Evolutionary conservation across 23 tunicate genomes (phyloP).

Genomic region (Styela clava): DNA sequence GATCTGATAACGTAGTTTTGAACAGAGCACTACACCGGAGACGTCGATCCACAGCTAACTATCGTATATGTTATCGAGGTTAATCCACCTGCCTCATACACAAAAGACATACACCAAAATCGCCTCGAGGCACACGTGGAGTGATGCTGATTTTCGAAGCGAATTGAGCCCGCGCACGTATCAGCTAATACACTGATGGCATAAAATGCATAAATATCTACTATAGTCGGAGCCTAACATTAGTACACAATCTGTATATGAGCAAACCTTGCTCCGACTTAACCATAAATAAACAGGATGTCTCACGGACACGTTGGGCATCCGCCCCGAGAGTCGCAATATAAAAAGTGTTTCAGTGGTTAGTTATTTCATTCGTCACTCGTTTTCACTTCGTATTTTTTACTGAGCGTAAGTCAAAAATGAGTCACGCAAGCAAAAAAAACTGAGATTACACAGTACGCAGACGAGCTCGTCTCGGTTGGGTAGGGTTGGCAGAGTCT

Average conservation of each 20-base stretch:
- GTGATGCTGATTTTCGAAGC: background rate
- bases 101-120: background rate
- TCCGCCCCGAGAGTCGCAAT: background rate
- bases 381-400: background rate
- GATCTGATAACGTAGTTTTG: background rate
- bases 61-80: background rate
- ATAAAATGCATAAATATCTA: too few relatives aligned
- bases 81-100: background rate
- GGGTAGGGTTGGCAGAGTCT: constrained; percentile 60
- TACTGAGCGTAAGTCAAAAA: background rate
- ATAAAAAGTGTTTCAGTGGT: background rate
- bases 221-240: too few relatives aligned
- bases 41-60: background rate
- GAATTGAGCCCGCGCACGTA: background rate
- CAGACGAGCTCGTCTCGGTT: constrained; percentile 59
- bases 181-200: background rate
- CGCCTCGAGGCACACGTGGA: background rate
- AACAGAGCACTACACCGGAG: background rate
- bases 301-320: background rate
- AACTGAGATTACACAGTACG: constrained; percentile 12
- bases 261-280: background rate
- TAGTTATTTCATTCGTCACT: background rate
- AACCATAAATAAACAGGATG: background rate
- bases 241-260: too few relatives aligned
- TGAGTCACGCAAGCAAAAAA: constrained; percentile 21